A percentile compares a stretch with the other conserved stretches of the same genome.
Conservation (phyloP, 2,113 vertebrate species). For the Perca fluviatilis region DNA sequence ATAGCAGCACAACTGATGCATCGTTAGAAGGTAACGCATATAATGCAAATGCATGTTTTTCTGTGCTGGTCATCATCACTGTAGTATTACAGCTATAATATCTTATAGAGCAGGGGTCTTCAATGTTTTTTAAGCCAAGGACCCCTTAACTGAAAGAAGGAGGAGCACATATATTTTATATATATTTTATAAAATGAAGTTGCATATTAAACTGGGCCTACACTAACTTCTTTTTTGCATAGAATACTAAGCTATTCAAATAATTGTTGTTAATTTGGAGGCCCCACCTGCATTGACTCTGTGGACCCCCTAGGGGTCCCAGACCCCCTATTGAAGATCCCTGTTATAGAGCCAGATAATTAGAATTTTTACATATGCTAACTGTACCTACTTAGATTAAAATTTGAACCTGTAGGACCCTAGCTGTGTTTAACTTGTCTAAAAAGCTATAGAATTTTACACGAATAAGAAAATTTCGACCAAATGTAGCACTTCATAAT, state of each 20-base stretch:
- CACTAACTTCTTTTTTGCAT: too few relatives aligned
- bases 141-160: too few relatives aligned
- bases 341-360: neutral
- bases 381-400: conserved; percentile 5
- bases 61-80: neutral
- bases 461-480: neutral
- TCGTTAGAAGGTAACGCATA: neutral
- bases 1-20: neutral
- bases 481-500: conserved; percentile 42
- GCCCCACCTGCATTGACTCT: too few relatives aligned
- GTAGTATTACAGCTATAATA: neutral
- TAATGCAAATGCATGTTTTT: conserved; percentile 2
- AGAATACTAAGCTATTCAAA: too few relatives aligned
- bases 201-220: too few relatives aligned
- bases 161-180: too few relatives aligned
- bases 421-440: neutral
- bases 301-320: too few relatives aligned
- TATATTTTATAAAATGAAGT: too few relatives aligned
- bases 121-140: too few relatives aligned
- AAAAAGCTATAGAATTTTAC: neutral
- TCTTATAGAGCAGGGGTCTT: neutral
- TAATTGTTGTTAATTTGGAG: too few relatives aligned
- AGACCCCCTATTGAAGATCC: too few relatives aligned
- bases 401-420: neutral
- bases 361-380: neutral